Percentiles rank a stretch among this genome's conserved stretches.
Evolutionary conservation across 2,888 invertebrate genomes (phyloP).

Genomic region (Lasioglossum villosulum): DNA sequence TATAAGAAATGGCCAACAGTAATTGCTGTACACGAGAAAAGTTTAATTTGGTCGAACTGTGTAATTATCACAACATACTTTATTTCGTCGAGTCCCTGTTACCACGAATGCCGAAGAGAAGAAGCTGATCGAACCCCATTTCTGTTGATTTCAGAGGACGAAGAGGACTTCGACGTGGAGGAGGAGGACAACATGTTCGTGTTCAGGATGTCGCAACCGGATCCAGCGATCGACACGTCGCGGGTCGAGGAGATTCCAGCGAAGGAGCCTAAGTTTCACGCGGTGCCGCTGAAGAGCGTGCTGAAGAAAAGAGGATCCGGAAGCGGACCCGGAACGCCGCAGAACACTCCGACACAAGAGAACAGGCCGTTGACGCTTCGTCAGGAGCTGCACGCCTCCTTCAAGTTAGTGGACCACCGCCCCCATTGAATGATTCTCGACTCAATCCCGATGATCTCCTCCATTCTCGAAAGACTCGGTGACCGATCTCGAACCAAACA

Average conservation of each 20-base stretch:
- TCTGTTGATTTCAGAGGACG: slow-evolving; percentile 83
- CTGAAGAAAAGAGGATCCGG: slow-evolving; percentile 91
- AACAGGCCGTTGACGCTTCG: slow-evolving; percentile 88
- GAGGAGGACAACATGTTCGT: slow-evolving; percentile 87
- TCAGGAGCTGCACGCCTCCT: slow-evolving; percentile 92
- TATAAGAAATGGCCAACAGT: too few species aligned
- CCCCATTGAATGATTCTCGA: background rate
- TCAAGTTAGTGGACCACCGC: slow-evolving; percentile 88
- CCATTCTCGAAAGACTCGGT: slow-evolving; percentile 38
- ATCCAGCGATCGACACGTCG: slow-evolving; percentile 91
- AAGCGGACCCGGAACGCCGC: slow-evolving; percentile 88
- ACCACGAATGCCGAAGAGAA: background rate
- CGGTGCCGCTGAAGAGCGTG: slow-evolving; percentile 96
- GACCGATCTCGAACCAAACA: background rate
- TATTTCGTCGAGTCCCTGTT: background rate
- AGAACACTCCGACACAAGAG: slow-evolving; percentile 90
- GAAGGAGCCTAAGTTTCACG: slow-evolving; percentile 96
- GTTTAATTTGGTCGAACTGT: too few species aligned
- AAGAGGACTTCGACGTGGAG: slow-evolving; percentile 89
- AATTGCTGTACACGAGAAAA: too few species aligned
- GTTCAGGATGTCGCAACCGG: slow-evolving; percentile 87
- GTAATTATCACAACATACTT: background rate
- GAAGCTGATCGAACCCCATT: background rate
- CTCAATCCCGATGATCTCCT: background rate
- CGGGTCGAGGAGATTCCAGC: slow-evolving; percentile 96